These are phyloP conservation scores for Euwallacea similis DNA, from an alignment of 1,140 invertebrate species.

Conservation along the genomic window DNA sequence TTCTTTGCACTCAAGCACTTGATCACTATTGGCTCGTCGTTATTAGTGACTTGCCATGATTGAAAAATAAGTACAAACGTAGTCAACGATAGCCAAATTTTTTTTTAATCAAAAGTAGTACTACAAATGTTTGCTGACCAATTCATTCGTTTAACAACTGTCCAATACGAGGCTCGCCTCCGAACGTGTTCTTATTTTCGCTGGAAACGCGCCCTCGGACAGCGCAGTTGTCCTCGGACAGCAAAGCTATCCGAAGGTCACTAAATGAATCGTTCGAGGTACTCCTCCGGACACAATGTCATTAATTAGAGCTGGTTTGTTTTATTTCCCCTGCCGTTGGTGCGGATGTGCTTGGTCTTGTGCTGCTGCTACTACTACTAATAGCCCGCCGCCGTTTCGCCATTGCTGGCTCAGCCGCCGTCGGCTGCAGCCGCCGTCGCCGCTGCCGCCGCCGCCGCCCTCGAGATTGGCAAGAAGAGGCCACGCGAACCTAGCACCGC, in stretches of 20 bases:
- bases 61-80: no score
- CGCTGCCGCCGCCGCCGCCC: slow-evolving; percentile 59
- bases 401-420: slow-evolving; percentile 56
- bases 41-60: no score
- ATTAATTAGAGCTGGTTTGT: slow-evolving; percentile 56
- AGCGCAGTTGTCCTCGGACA: not conserved
- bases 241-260: no score
- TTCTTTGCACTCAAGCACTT: no score
- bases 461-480: slow-evolving; percentile 85
- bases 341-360: slow-evolving; percentile 55
- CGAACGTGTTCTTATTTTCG: not conserved
- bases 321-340: slow-evolving; percentile 52
- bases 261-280: no score
- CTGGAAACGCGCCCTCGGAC: not conserved
- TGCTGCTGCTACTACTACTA: slow-evolving; percentile 57
- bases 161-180: not conserved
- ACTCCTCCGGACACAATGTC: not conserved
- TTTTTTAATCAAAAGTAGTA: no score
- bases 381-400: slow-evolving; percentile 57
- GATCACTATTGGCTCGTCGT: no score
- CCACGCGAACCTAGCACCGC: slow-evolving; percentile 70
- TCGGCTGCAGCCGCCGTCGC: slow-evolving; percentile 43
- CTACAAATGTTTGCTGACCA: not conserved
- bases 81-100: no score
- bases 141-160: not conserved